phyloP scores from a whole-genome alignment of 2,888 invertebrate genomes.

The Caenorhabditis auriculariae region DNA sequence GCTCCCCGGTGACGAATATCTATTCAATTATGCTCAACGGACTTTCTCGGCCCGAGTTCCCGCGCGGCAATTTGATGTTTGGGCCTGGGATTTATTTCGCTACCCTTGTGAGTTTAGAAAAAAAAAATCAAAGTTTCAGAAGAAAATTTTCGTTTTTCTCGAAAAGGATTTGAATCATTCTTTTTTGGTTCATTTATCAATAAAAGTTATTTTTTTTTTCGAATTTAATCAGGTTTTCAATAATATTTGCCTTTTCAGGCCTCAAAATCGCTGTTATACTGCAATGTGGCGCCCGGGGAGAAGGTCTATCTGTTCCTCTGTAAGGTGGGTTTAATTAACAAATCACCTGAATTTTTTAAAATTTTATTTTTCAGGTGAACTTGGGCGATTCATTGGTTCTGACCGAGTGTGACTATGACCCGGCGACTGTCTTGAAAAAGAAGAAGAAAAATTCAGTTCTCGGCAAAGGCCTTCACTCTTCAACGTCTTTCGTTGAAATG shows the following conservation, averaged over 20 bases:
- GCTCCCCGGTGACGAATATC: slow-evolving; percentile 25
- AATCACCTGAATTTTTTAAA: neutral
- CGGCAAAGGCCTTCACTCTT: slow-evolving; percentile 14
- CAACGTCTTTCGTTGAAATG: slow-evolving; percentile 17
- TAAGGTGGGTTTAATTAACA: slow-evolving; percentile 4
- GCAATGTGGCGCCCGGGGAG: slow-evolving; percentile 10
- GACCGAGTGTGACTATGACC: slow-evolving; percentile 10
- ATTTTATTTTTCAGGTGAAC: slow-evolving; percentile 8
- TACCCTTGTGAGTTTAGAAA: slow-evolving; percentile 7
- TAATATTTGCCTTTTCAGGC: slow-evolving; percentile 6
- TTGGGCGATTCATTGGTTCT: slow-evolving; percentile 11
- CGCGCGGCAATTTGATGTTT: slow-evolving; percentile 22
- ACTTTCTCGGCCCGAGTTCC: slow-evolving; percentile 16
- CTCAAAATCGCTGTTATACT: slow-evolving; percentile 28
- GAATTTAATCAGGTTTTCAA: no score
- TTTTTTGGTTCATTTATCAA: no score
- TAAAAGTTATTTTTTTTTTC: no score
- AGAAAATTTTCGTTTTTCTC: no score
- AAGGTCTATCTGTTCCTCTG: slow-evolving; percentile 22
- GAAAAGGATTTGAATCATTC: no score
- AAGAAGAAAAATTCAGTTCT: slow-evolving; percentile 15
- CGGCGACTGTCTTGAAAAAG: slow-evolving; percentile 8
- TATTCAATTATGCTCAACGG: slow-evolving; percentile 32
- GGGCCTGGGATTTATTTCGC: slow-evolving; percentile 32
- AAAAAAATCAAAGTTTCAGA: no score